Base-by-base conservation (phyloP, 2,113 vertebrate species). In the Odontesthes bonariensis region DNA sequence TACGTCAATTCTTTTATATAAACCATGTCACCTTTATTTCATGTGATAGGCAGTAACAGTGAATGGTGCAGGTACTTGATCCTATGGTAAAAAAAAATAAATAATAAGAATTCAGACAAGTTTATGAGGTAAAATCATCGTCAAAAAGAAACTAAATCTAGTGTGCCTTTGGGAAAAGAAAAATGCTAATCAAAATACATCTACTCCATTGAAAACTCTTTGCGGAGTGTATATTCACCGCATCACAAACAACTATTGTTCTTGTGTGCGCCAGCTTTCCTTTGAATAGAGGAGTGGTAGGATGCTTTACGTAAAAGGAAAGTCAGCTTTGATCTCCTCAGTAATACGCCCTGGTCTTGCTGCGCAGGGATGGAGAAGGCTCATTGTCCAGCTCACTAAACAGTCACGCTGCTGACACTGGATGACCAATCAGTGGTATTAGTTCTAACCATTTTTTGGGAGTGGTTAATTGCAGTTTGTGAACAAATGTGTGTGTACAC, bases 371-470 rank as follows among this genome's bases (percentile, higher is more conserved):
- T 53, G 40, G 0, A 19, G 57, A 27, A 13, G 49, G 11, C 46
- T 75, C 52, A 77, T 85, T 78, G 81, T 89, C 70, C 27, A 2
- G 57, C 64, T 4, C 3, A 51, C 53, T 52, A 75, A 75, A 75
- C 42, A 4, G n/a, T 56, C 33, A 14, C 27, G 35, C 35, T 58
- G 13, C 27, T 76, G 68, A 78, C 32, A 27, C 22, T 40, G 53
- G 9, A 19, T 3, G 11, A 44, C 67, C 67, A 66, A 76, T 83
- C 66, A 79, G 67, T 56, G 12, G 56, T 76, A 77, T 71, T n/a
- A 57, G 61, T 46, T 73, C 19, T 20, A 81, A 72, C 61, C 8
- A 35, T 57, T 79, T 73, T 68, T 70, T 4, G 52, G 67, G 67
- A 57, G 64, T 31, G 31, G 51, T 78, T 13, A 19, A n/a, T 17